Base-by-base conservation (phyloP, 2,888 invertebrate species). In the Argynnis bischoffii region DNA sequence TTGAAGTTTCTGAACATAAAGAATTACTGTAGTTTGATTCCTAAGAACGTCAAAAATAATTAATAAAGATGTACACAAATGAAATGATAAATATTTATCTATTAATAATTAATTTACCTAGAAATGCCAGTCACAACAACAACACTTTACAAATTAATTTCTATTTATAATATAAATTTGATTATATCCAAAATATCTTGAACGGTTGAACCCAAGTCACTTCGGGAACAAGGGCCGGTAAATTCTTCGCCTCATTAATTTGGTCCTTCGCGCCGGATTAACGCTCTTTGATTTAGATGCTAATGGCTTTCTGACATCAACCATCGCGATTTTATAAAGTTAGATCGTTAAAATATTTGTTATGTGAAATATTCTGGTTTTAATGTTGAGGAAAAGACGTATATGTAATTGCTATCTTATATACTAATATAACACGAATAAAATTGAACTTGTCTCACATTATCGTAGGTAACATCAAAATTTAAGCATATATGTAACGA, bases 201-300 rank as follows among this genome's bases (percentile, higher is more conserved):
- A 41, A 35, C 60, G 31, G 15, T 26, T 14, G 6, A 50, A 50
- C 61, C 35, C 51, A 61, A 61, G 18, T 46, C 5, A 16, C 15
- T 18, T 16, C 41, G 35, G 51, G 51, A 61, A 35, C 61, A 35
- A 66, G 66, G 57, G 54, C 47, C 66, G 53, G 26, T 59, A 59
- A 41, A 60, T 66, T 54, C 66, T 66, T 53, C 66, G n/a, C 15
- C 54, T 66, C 66, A 66, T 66, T 66, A 66, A 66, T 53, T 48
- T 56, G 46, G 55, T 60, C 59, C 54, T 66, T 66, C 35, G 35
- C 8, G 63, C 55, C 68, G 67, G 66, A 71, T 73, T 69, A 72
- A 57, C 57, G 67, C 67, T 64, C 67, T 70, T 73, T 74, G 69
- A 73, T 72, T 71, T 71, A 73, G 72, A 73, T 72, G 75, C 68